These are phyloP conservation scores for Hippoglossus hippoglossus DNA, from an alignment of 2,797 vertebrate species.

Conservation along the genomic window DNA sequence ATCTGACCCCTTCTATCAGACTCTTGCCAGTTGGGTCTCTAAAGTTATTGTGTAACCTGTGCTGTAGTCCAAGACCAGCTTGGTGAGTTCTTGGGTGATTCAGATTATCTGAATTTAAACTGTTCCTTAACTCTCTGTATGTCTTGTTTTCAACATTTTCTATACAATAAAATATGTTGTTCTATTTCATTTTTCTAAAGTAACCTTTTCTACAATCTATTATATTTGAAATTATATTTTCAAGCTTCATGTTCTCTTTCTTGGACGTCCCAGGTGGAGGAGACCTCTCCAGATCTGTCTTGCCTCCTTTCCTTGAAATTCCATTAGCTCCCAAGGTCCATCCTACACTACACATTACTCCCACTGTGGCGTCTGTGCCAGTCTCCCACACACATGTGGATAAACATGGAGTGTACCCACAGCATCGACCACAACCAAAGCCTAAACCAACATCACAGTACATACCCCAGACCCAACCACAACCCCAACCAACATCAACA, in stretches of 20 bases:
- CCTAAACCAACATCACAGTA: not conserved
- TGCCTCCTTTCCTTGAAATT: slow-evolving; percentile 52
- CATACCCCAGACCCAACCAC: not conserved
- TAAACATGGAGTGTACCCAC: slow-evolving; percentile 33
- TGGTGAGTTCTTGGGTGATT: slow-evolving; percentile 27
- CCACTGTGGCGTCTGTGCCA: slow-evolving; percentile 41
- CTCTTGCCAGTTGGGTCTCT: slow-evolving; percentile 31
- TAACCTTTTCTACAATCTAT: slow-evolving; percentile 15
- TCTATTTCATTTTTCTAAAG: slow-evolving; percentile 31
- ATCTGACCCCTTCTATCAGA: slow-evolving; percentile 47
- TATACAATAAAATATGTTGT: slow-evolving; percentile 24
- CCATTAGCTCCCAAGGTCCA: slow-evolving; percentile 43
- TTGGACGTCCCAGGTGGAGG: slow-evolving; percentile 71
- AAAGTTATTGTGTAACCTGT: slow-evolving; percentile 47
- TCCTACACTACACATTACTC: slow-evolving; percentile 37
- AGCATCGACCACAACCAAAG: slow-evolving; percentile 15
- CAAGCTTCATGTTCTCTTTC: slow-evolving; percentile 64
- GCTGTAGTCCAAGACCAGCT: slow-evolving; percentile 34
- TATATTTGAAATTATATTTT: slow-evolving; percentile 36
- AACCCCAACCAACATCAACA: not conserved
- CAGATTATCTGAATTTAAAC: slow-evolving; percentile 34
- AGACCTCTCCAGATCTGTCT: slow-evolving; percentile 65
- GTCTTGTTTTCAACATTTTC: slow-evolving; percentile 40
- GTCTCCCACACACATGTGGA: slow-evolving; percentile 41
- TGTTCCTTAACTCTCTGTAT: slow-evolving; percentile 26